These are phyloP conservation scores for Hylaeus anthracinus DNA, from an alignment of 1,140 invertebrate species.

Conservation along the genomic window DNA sequence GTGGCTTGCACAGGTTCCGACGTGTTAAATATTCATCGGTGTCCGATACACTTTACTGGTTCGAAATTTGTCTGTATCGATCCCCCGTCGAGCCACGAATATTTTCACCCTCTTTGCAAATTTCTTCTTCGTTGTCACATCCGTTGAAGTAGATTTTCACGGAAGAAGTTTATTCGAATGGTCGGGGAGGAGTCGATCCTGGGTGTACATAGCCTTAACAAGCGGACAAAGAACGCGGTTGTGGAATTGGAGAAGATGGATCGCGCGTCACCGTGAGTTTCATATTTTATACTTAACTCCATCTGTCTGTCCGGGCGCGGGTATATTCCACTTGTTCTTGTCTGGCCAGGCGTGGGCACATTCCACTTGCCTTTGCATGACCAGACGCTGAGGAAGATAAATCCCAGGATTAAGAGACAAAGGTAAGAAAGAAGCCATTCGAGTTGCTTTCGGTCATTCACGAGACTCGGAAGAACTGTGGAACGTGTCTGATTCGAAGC, in stretches of 20 bases:
- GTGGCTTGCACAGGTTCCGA: too few relatives aligned
- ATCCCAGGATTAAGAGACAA: too few relatives aligned
- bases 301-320: neutral
- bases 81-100: neutral
- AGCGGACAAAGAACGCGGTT: neutral
- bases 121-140: too few relatives aligned
- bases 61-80: neutral
- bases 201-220: neutral
- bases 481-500: too few relatives aligned
- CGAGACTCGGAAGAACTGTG: too few relatives aligned
- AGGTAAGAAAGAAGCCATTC: too few relatives aligned
- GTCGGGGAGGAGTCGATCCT: neutral
- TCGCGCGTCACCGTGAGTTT: neutral
- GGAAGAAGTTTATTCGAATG: neutral
- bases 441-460: too few relatives aligned
- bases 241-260: neutral
- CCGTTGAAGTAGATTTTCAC: neutral
- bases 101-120: neutral
- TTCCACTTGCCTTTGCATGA: too few relatives aligned
- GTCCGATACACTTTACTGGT: neutral
- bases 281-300: neutral
- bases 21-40: too few relatives aligned
- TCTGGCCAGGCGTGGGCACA: neutral
- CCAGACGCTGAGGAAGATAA: too few relatives aligned
- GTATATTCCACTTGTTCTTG: conserved; percentile 1